Evolutionary conservation across 2,888 invertebrate genomes (phyloP).

Genomic region (Ligdia adustata): DNA sequence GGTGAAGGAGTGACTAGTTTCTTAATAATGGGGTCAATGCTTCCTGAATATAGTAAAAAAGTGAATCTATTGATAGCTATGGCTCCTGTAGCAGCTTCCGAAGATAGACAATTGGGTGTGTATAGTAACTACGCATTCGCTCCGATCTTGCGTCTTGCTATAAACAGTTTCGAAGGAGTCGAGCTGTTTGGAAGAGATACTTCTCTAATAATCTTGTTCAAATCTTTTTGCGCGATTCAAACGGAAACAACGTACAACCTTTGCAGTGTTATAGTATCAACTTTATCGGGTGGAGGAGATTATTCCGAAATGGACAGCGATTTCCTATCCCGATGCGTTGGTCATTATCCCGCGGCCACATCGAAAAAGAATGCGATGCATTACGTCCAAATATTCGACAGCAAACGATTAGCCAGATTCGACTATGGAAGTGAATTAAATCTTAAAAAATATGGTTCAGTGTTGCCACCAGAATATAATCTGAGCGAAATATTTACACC

Average conservation of each 20-base stretch:
- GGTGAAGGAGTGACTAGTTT: conserved; percentile 84
- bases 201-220: background rate
- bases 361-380: conserved; percentile 32
- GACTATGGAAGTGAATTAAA: conserved; percentile 39
- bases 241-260: conserved; percentile 6
- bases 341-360: conserved; percentile 38
- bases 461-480: conserved; percentile 33
- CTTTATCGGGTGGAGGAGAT: conserved; percentile 25
- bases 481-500: conserved; percentile 26
- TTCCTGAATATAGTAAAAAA: conserved; percentile 81
- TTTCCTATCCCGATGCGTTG: conserved; percentile 26
- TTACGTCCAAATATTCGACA: conserved; percentile 20
- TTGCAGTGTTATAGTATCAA: conserved; percentile 25
- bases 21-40: conserved; percentile 72
- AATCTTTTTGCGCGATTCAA: conserved; percentile 18
- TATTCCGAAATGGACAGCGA: conserved; percentile 29
- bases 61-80: conserved; percentile 69
- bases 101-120: conserved; percentile 13
- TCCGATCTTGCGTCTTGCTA: background rate
- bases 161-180: conserved; percentile 6
- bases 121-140: background rate
- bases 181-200: conserved; percentile 24
- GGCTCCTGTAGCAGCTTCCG: conserved; percentile 38
- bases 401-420: conserved; percentile 29
- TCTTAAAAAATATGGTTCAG: conserved; percentile 30